Percentiles rank a stretch among this genome's conserved stretches.
Evolutionary conservation across 2,888 invertebrate genomes (phyloP).

Genomic region (Tryphoninae sp.): DNA sequence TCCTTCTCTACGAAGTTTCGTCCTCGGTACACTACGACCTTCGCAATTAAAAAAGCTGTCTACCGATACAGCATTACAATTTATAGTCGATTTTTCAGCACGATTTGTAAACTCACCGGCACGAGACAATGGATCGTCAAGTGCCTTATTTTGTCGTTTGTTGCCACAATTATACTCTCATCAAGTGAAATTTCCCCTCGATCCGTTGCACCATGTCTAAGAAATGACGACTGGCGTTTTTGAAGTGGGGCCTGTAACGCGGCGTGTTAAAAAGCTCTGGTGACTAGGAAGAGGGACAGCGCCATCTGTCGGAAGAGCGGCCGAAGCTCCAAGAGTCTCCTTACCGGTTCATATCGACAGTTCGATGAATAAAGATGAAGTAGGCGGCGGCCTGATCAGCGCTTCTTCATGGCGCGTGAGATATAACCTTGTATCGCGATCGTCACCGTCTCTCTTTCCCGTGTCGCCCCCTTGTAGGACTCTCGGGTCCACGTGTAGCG

Average conservation of each 20-base stretch:
- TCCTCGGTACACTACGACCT: too few relatives aligned
- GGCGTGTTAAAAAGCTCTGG: not conserved
- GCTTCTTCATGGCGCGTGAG: slow-evolving; percentile 29
- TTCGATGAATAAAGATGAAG: slow-evolving; percentile 56
- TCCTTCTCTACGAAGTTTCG: too few relatives aligned
- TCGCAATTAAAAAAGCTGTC: too few relatives aligned
- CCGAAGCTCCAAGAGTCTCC: not conserved
- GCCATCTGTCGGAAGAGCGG: slow-evolving; percentile 2
- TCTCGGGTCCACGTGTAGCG: slow-evolving; percentile 5
- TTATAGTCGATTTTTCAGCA: too few relatives aligned
- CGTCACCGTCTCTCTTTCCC: slow-evolving; percentile 21
- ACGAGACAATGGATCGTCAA: too few relatives aligned
- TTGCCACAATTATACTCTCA: too few relatives aligned
- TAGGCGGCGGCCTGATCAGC: slow-evolving; percentile 42
- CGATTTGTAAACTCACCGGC: too few relatives aligned
- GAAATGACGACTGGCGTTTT: too few relatives aligned
- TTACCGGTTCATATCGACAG: not conserved
- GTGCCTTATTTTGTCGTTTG: too few relatives aligned
- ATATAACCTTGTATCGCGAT: slow-evolving; percentile 46
- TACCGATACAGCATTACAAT: too few relatives aligned
- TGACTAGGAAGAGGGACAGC: not conserved
- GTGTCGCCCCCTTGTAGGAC: slow-evolving; percentile 15
- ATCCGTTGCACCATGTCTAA: too few relatives aligned
- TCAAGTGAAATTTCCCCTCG: too few relatives aligned
- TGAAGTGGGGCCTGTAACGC: not conserved